These are phyloP conservation scores for Diorhabda carinulata DNA, from an alignment of 1,140 invertebrate species.

Conservation along the genomic window DNA sequence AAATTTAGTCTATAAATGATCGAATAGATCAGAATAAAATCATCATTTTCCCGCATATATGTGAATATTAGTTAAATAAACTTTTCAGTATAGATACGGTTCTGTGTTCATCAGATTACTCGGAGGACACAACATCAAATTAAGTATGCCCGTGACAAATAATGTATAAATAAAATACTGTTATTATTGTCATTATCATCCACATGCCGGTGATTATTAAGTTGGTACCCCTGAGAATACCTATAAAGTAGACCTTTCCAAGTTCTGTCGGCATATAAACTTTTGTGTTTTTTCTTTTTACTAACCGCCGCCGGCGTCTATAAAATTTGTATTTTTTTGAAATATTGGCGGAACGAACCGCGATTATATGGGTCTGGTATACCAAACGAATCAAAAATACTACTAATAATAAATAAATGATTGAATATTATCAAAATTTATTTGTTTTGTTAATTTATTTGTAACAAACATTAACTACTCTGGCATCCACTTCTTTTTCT, in stretches of 20 bases:
- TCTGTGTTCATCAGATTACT: too few species aligned
- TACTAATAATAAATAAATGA: too few species aligned
- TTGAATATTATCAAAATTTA: too few species aligned
- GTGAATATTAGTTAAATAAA: too few species aligned
- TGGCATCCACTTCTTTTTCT: too few species aligned
- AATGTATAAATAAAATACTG: conserved; percentile 3
- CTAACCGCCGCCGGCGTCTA: background rate
- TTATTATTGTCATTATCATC: conserved; percentile 9
- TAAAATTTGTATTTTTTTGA: conserved; percentile 10
- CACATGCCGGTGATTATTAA: conserved; percentile 4
- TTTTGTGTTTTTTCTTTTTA: background rate
- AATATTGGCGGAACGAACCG: conserved; percentile 11
- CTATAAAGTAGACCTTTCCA: background rate
- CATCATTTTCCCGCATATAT: too few species aligned
- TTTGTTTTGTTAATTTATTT: too few species aligned
- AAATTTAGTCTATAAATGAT: too few species aligned
- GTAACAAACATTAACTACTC: too few species aligned
- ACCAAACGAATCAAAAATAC: background rate
- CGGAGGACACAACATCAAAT: background rate
- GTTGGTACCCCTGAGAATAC: background rate
- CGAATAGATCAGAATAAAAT: too few species aligned
- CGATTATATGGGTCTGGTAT: background rate
- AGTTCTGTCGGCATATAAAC: background rate
- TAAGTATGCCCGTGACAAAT: background rate
- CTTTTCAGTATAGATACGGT: too few species aligned